These are phyloP conservation scores for Aspidoscelis tigris DNA, from an alignment of 2,113 vertebrate genomes.

Conservation along the genomic window DNA sequence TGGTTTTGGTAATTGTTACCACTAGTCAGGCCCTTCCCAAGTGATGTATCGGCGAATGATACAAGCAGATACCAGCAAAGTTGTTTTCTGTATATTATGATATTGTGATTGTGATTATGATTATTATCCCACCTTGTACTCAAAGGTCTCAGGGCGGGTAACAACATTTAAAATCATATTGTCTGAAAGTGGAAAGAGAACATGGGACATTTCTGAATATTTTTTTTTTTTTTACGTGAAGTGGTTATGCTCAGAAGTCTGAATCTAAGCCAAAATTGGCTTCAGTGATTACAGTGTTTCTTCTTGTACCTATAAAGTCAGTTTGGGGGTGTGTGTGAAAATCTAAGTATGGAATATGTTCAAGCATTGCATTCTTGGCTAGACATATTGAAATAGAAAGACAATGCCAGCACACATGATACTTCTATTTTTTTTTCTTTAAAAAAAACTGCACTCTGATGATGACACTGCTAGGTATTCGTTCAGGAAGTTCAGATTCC, in stretches of 20 bases:
- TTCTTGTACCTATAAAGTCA: constrained; percentile 2
- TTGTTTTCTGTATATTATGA: too few species aligned
- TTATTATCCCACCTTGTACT: too few species aligned
- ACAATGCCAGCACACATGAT: constrained; percentile 11
- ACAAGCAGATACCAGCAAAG: too few species aligned
- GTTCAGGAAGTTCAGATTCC: constrained; percentile 31
- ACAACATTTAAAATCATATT: too few species aligned
- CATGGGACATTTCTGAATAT: not conserved
- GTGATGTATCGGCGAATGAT: too few species aligned
- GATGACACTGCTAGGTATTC: constrained; percentile 7
- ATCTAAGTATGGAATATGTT: not conserved
- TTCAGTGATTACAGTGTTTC: not conserved
- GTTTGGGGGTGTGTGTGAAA: not conserved
- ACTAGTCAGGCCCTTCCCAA: too few species aligned
- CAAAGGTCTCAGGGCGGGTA: not conserved
- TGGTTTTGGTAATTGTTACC: too few species aligned
- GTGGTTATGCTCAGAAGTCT: not conserved
- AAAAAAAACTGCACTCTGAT: not conserved
- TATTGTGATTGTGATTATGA: too few species aligned
- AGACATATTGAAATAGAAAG: not conserved
- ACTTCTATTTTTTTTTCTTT: not conserved
- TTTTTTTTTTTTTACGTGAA: not conserved
- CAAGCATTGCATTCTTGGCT: constrained; percentile 18
- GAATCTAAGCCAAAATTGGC: constrained; percentile 1
- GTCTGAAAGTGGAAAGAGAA: too few species aligned